Base-by-base conservation (phyloP, 2,113 vertebrate species). In the Perca fluviatilis region DNA sequence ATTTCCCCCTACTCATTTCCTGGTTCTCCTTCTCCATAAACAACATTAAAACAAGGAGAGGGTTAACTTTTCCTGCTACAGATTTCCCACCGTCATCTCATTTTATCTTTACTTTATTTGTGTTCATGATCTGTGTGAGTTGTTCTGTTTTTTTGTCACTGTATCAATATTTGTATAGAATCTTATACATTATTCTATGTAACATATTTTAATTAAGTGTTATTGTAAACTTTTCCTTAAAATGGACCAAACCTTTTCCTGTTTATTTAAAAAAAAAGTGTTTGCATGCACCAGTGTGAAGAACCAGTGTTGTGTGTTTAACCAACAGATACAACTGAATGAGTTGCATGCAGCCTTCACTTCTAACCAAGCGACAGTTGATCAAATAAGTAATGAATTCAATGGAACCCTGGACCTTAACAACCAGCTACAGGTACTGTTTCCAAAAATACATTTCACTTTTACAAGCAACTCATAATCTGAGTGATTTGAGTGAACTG, bases 401-500 rank as follows among this genome's bases (percentile, higher is more conserved):
- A 30, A 7, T 33, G 86, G 51, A 61, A 15, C 80, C 10, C 87
- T 77, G 54, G 89, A 86, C 76, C 25, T 90, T 83, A 86, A 86
- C 23, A 83, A 95, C 46, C 95, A 95, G 60, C 93, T 97, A 46
- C 95, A 97, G 97, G 97, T 98, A 96, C 95, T 9, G 64, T 69
- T 47, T 10, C 50, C 69, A 60, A 5, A 15, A 61, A 50, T 27
- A 64, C 14, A 4, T 16, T 14, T 33, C 3, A 43, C 7, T 8
- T 47, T 33, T 43, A 60, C 11, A n/a, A 57, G 36, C 30, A 2
- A 2, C 61, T 23, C 14, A 6, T 3, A 27, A 25, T 27, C 23
- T 46, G 47, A 75, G 27, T 6, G 46, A 21, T 9, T 6, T 43
- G 10, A 56, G 1, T 16, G 50, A 25, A 23, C 36, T 23, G 19